Percentiles rank a stretch among this genome's conserved stretches.
Conservation (phyloP, 2,797 vertebrate species). For the Acanthis flammea region DNA sequence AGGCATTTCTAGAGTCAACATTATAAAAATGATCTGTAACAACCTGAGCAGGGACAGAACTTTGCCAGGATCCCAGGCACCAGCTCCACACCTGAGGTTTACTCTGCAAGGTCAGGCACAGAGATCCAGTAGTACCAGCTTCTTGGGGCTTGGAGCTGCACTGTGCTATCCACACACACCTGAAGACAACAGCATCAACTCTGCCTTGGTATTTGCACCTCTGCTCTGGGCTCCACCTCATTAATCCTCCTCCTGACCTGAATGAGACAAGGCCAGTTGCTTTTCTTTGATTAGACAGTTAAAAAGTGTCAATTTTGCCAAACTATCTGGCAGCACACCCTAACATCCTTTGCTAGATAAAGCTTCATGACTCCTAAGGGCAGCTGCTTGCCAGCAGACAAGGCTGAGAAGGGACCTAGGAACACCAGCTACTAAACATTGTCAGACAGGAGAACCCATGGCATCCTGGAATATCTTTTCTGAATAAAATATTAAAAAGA, state of each 20-base stretch:
- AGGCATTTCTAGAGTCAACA: background rate
- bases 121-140: background rate
- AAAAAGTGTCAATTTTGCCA: background rate
- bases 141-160: background rate
- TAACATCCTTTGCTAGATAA: background rate
- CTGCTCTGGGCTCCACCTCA: background rate
- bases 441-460: background rate
- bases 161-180: background rate
- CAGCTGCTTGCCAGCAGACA: background rate
- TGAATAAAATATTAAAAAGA: background rate
- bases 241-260: background rate
- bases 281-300: background rate
- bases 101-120: background rate
- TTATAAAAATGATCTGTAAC: background rate
- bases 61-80: background rate
- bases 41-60: background rate
- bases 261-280: background rate
- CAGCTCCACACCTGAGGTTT: background rate
- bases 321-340: background rate
- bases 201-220: background rate
- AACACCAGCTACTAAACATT: background rate
- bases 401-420: background rate
- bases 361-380: background rate
- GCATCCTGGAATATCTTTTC: background rate
- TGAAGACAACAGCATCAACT: accelerated